Evolutionary conservation across 2,113 vertebrate genomes (phyloP).

Genomic region (Phyllopteryx taeniolatus): DNA sequence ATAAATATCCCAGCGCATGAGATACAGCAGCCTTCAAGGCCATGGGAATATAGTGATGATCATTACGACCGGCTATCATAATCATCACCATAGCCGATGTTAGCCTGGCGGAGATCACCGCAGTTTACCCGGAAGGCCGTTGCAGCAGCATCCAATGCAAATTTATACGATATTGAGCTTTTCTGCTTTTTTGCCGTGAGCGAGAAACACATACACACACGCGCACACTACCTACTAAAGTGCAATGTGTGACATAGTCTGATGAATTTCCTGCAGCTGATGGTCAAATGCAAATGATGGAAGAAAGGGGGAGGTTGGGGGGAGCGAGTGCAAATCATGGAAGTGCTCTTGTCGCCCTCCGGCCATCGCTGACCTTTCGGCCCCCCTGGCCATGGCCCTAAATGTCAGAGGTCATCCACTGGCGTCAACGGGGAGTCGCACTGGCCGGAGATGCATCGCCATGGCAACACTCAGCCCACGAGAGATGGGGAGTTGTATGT

Average conservation of each 20-base stretch:
- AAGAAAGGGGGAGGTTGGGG: conserved; percentile 28
- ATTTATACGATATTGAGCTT: conserved; percentile 40
- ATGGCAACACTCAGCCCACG: conserved; percentile 64
- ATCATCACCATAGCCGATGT: conserved; percentile 47
- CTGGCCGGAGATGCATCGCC: conserved; percentile 60
- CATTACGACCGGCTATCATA: conserved; percentile 59
- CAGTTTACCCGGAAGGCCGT: conserved; percentile 24
- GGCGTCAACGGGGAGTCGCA: conserved; percentile 64
- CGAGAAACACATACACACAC: not conserved
- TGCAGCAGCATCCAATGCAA: conserved; percentile 41
- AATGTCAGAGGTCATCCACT: conserved; percentile 70
- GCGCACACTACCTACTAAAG: conserved; percentile 27
- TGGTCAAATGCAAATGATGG: conserved; percentile 48
- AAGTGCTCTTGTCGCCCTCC: conserved; percentile 72
- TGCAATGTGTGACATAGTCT: conserved; percentile 17
- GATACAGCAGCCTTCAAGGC: conserved; percentile 22
- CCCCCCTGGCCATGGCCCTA: conserved; percentile 69
- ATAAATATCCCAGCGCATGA: conserved; percentile 58
- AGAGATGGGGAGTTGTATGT: conserved; percentile 43
- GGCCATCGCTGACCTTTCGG: conserved; percentile 72
- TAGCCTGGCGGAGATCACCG: conserved; percentile 39
- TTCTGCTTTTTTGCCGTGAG: conserved; percentile 25
- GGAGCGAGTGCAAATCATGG: conserved; percentile 65
- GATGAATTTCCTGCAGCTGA: conserved; percentile 22
- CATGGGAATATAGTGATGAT: conserved; percentile 60